Evolutionary conservation across 1,140 invertebrate species (phyloP), one percentile per base, ranked within the genome.

Genomic region (Choristoneura fumiferana): DNA sequence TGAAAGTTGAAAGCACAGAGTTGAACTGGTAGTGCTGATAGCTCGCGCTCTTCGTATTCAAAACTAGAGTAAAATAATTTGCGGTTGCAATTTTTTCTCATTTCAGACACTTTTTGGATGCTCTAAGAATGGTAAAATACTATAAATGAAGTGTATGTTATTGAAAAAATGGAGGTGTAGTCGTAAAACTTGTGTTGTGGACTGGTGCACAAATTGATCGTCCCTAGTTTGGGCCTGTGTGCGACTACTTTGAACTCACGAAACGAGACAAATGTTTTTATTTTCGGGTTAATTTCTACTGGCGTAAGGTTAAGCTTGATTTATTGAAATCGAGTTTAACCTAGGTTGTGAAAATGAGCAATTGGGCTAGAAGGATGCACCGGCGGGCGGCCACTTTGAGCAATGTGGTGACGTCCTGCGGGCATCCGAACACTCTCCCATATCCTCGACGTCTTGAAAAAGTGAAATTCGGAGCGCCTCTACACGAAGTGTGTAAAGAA

Each of bases 401-500:
- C 85, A 96, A 95, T 90, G 95, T 96, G 76, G 95, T 97, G 63
- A 96, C 96, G 60, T 96, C 95, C 62, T 97, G 96, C 87, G 95
- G 93, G 64, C 95, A 94, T 90, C 94, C 93, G 15, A 89, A 88
- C 78, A 63, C 92, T 89, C 45, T 93, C 85, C 95, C 95, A 15
- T 96, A 96, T 82, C 94, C 95, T 1, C 91, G 95, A 69, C 91
- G 95, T 77, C 91, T 97, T 59, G 96, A 97, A 90, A 97, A 97
- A 92, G 97, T 98, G 8, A 98, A 97, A 87, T 98, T 98, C 90
- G 96, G 96, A 61, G 95, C 95, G 60, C 94, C 95, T 13, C 89
- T 98, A 34, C 94, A 96, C 71, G 95, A 97, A 92, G 96, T 97
- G 37, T 98, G 96, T 89, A 96, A 97, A 83, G 95, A 96, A 85